Base-by-base conservation (phyloP, 2,797 vertebrate genomes). In the Sebastes matsubarae region DNA sequence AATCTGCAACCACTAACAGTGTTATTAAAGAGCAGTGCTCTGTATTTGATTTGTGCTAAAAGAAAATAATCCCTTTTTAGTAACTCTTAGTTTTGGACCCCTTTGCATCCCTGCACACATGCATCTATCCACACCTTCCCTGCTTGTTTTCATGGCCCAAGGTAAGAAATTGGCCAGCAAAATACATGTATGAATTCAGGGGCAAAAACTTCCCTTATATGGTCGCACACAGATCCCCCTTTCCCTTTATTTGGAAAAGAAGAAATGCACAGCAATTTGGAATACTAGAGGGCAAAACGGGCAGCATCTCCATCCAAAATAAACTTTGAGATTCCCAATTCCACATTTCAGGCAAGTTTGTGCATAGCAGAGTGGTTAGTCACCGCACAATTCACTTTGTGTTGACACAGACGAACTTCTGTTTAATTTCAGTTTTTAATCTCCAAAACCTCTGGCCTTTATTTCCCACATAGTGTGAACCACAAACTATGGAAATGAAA, bases 171-270 rank as follows among this genome's bases (percentile, higher is more conserved):
- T 46, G 55, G 30, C 79, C 61, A 60, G 66, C 79, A 65, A 86
- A 88, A 83, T 22, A 38, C 50, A 72, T 57, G 70, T 73, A 81
- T 80, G 71, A 85, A 66, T 69, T 87, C 77, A 68, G 69, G 58
- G 82, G 85, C 55, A 72, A 71, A 90, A 88, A 68, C 77, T 77
- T 60, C 54, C 94, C 94, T 85, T 95, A 91, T 93, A 94, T 86
- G 94, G 93, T 64, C n/a, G 18, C 75, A 66, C 30, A 12, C 46
- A 29, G 72, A 73, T 65, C 68, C 32, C 68, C 18, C 38, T 52
- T 71, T 80, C 80, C 72, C 83, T 55, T 89, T 90, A 86, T 89
- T 88, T 91, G 89, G 90, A 92, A 72, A 67, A 76, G 75, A 82
- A 87, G 78, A 86, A 92, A 91, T 66, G 60, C 72, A 70, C 55